A percentile compares a stretch with the other conserved stretches of the same genome.
Evolutionary conservation across 2,113 vertebrate species (phyloP).

Genomic region (Accipiter virgatus): DNA sequence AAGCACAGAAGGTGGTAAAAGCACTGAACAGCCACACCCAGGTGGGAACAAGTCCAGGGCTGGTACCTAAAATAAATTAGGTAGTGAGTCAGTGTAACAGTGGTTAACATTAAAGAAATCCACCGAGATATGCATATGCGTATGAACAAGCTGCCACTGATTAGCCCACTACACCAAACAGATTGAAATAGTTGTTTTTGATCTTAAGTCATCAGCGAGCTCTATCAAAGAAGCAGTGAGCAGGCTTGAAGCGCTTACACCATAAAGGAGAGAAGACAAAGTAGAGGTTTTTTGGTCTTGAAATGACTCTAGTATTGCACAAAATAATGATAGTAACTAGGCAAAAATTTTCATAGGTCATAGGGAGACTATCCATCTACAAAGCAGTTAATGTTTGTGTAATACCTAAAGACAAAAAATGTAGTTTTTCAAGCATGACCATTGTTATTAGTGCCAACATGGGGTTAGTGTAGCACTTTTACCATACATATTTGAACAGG

Average conservation of each 20-base stretch:
- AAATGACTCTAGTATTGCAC: background rate
- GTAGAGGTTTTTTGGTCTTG: background rate
- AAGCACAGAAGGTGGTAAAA: slow-evolving; percentile 67
- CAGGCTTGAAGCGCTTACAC: background rate
- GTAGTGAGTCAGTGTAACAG: background rate
- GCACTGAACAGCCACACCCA: slow-evolving; percentile 66
- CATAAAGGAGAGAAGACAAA: background rate
- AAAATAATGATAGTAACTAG: background rate
- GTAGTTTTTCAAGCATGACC: background rate
- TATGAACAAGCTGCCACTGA: background rate
- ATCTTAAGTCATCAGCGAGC: background rate
- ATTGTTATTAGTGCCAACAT: background rate
- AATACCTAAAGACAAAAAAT: background rate
- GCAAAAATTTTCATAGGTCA: background rate
- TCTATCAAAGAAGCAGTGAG: background rate
- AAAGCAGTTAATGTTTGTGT: background rate
- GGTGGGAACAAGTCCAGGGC: slow-evolving; percentile 58
- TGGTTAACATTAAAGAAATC: background rate
- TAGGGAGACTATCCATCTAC: background rate
- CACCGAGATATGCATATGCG: background rate
- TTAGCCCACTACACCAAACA: background rate
- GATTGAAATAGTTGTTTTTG: background rate
- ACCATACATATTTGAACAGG: background rate
- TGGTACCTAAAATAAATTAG: slow-evolving; percentile 33
- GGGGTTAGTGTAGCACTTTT: background rate